Evolutionary conservation across 2,113 vertebrate species (phyloP).

Genomic region (Cavia aperea): DNA sequence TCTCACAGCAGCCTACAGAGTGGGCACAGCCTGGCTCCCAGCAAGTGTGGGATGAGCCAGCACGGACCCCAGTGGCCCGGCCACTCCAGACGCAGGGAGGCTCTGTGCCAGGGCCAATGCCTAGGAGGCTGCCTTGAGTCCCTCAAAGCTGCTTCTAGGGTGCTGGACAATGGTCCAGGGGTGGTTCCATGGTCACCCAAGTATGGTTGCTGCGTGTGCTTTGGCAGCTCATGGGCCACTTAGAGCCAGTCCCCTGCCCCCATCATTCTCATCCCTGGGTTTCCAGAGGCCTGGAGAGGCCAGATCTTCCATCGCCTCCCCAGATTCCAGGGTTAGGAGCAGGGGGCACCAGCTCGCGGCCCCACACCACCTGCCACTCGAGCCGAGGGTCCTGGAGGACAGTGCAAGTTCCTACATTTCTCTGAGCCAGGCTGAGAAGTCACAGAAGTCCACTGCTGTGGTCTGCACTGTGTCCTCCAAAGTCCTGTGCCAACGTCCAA

Average conservation of each 20-base stretch:
- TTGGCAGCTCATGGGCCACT: neutral
- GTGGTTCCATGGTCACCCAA: neutral
- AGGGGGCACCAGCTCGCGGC: neutral
- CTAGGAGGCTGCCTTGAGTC: neutral
- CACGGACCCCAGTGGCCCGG: too few species aligned
- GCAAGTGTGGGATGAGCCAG: neutral
- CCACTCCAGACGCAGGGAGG: neutral
- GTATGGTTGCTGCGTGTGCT: fast-evolving
- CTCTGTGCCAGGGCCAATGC: neutral
- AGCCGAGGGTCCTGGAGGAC: neutral
- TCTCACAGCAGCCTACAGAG: neutral
- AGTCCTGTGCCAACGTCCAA: neutral
- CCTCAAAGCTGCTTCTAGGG: neutral
- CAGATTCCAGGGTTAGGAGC: neutral
- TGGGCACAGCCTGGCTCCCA: neutral
- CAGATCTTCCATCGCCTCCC: neutral
- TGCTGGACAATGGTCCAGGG: neutral
- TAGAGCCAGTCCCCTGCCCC: neutral
- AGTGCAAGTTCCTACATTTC: neutral
- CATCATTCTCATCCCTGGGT: neutral
- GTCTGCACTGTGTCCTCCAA: neutral
- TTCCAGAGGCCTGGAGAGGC: neutral
- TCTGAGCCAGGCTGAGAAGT: neutral
- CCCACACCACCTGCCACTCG: fast-evolving
- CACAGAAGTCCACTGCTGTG: neutral